Base-by-base conservation (phyloP, 2,113 vertebrate genomes). In the Bothrops jararaca region DNA sequence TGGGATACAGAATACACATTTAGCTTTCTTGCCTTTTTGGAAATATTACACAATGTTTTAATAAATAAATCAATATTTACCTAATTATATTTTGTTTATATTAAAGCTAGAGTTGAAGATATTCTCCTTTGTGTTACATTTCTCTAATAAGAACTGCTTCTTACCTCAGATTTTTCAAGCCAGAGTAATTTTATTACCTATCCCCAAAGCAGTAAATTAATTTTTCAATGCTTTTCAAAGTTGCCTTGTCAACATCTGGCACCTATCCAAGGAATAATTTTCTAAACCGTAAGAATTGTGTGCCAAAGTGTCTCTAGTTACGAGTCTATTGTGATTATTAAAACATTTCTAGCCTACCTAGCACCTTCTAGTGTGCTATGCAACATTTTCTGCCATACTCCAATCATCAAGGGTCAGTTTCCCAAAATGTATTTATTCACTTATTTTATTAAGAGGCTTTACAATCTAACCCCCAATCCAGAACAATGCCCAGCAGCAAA, bases 231-330 rank as follows among this genome's bases (percentile, higher is more conserved):
- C 53, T 90, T n/a, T 53, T 54, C 4, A 29, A 90, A 86, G 29
- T n/a, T 90, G 45, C 85, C 88, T 39, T 90, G 54, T 52, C 92
- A 89, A 90, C 18, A 85, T 52, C 26, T 90, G 92, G 88, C 92
- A n/a, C 34, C 42, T 39, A n/a, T 90, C 54, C 54, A 85, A 89
- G n/a, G 20, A n/a, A 74, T 86, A 22, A 56, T 89, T 92, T 85
- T 39, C 42, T n/a, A 90, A 56, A 85, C 15, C 13, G 34, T 58
- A 57, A 85, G 29, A 86, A 24, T 20, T 34, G 20, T 56, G 88
- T 58, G 88, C 53, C 88, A 89, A 89, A 45, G 45, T 48, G 2
- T 56, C 53, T 29, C 52, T 89, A 54, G 34, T 89, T 80, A 80
- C 18, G 39, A 34, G 15, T 8, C 74, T 80, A 80, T 42, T 80